Evolutionary conservation across 2,113 vertebrate genomes (phyloP), one percentile per base, ranked within the genome.

Genomic region (Condylura cristata): DNA sequence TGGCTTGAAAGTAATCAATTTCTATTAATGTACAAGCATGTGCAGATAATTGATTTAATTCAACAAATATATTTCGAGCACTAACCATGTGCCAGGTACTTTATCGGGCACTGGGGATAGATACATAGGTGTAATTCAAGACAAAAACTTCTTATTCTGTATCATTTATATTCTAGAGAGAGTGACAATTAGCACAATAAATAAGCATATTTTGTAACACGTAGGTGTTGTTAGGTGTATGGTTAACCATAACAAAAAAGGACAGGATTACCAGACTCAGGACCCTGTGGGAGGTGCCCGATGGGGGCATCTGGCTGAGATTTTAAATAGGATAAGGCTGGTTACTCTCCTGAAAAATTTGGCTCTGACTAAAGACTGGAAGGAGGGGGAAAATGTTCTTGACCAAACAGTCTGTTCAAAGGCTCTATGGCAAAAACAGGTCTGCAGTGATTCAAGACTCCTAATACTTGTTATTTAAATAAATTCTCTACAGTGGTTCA

Each of bases 1-100:
- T 65, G 16, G 53, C 66, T 96, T 86, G 37, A 91, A 91, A 91
- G 58, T 58, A 91, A 48, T 63, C 20, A 17, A 37, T 60, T 87
- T 78, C 2, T 93, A 81, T 51, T 53, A 91, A 44, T 56, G 17
- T 22, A 72, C 39, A 92, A 82, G n/a, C 39, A n/a, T 60, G 12
- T 48, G 46, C n/a, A 41, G 41, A 61, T 17, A 66, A 66, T 79
- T 53, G 82, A 91, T 84, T 89, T 74, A 76, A 76, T 75, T 88
- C 10, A 65, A 74, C 28, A 79, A 89, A n/a, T n/a, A 58, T 26
- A 2, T 81, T 79, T 75, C 53, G 60, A 78, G 58, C 8, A 65
- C 41, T 84, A 71, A 63, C 41, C 66, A 78, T 1, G 3, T 80
- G 34, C 85, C 32, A 71, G 24, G 22, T 32, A 78, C 51, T 89